Evolutionary conservation across 2,888 invertebrate species (phyloP).

Genomic region (Phania funesta): DNA sequence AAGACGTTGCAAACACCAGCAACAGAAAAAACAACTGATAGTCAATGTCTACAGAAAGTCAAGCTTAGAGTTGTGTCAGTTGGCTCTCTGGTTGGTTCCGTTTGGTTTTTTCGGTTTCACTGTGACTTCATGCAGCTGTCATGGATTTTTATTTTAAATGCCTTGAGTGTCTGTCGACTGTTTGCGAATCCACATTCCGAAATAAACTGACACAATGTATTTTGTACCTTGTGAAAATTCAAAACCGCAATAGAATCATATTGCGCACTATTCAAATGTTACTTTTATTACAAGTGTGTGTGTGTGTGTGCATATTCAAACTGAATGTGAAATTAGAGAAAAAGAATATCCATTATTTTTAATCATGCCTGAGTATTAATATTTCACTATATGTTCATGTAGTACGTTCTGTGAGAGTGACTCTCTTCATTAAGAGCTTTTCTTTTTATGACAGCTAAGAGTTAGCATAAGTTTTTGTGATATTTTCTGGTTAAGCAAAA

Average conservation of each 20-base stretch:
- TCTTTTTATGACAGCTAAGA: no score
- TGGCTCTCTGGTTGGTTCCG: conserved; percentile 35
- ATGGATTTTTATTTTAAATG: conserved; percentile 37
- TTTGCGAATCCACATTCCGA: conserved; percentile 40
- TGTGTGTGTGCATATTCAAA: not conserved
- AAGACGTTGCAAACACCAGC: conserved; percentile 31
- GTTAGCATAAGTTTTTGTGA: no score
- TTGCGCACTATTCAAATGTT: conserved; percentile 1
- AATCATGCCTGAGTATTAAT: no score
- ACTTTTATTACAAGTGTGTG: not conserved
- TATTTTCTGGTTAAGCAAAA: no score
- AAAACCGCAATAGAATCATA: conserved; percentile 30
- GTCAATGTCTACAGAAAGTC: conserved; percentile 56
- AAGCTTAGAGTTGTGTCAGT: conserved; percentile 56
- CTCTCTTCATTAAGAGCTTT: no score
- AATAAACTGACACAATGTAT: conserved; percentile 41
- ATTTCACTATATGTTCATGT: no score
- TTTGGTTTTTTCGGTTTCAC: conserved; percentile 59
- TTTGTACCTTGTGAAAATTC: conserved; percentile 26
- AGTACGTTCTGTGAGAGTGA: no score
- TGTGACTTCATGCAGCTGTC: conserved; percentile 64
- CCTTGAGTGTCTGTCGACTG: conserved; percentile 27
- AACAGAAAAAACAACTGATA: conserved; percentile 35
- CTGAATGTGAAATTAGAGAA: not conserved
- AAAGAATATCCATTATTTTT: not conserved